These are phyloP conservation scores for Xestobium rufovillosum DNA, from an alignment of 2,888 invertebrate species.

Conservation along the genomic window DNA sequence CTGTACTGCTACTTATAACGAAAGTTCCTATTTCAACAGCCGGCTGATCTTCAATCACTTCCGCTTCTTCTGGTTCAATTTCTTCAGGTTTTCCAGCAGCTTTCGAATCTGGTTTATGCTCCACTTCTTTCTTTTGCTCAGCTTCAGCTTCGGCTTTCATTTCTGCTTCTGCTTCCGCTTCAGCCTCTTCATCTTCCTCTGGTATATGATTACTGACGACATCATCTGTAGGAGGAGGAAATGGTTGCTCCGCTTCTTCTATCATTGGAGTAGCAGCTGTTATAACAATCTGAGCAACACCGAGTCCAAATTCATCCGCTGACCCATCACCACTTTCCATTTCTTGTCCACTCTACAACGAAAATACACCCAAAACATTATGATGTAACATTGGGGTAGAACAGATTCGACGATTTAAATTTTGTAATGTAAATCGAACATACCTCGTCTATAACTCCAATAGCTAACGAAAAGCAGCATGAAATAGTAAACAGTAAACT, in stretches of 20 bases:
- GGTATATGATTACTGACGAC: conserved; percentile 16
- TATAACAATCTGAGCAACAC: conserved; percentile 85
- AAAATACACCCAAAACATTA: no score
- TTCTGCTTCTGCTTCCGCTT: conserved; percentile 20
- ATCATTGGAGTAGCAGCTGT: conserved; percentile 90
- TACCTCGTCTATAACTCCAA: conserved; percentile 40
- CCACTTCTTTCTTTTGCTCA: no score
- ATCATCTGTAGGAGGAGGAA: conserved; percentile 55
- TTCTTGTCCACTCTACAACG: conserved; percentile 22
- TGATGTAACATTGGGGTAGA: no score
- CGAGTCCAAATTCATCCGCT: conserved; percentile 62
- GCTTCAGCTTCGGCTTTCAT: conserved; percentile 9
- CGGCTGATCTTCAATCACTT: conserved; percentile 43
- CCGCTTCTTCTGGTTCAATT: conserved; percentile 20
- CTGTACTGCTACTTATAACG: conserved; percentile 58
- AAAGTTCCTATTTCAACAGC: conserved; percentile 53
- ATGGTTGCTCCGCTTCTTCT: conserved; percentile 75
- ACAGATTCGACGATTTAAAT: conserved; percentile 8
- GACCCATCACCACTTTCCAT: conserved; percentile 23
- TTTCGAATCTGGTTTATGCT: neutral
- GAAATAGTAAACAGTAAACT: no score
- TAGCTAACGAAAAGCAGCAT: no score
- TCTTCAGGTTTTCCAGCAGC: conserved; percentile 24
- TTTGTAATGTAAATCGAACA: conserved; percentile 19
- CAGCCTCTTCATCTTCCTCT: conserved; percentile 25